These are phyloP conservation scores for Lucifuga dentata DNA, from an alignment of 2,113 vertebrate species.

Conservation along the genomic window DNA sequence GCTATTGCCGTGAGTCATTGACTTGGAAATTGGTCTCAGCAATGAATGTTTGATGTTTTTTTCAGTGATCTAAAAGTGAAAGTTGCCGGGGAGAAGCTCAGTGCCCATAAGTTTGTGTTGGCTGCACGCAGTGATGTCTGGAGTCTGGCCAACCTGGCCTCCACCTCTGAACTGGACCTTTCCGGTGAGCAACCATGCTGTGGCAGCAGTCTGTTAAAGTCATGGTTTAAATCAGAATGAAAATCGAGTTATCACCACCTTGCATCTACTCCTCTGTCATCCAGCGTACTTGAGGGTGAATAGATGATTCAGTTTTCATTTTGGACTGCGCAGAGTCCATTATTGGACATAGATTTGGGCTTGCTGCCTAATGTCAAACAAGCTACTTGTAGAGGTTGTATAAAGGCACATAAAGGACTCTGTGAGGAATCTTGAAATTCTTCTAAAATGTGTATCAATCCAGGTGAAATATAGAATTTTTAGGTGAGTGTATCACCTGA, in stretches of 20 bases:
- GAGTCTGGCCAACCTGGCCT: conserved; percentile 90
- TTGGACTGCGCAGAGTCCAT: conserved; percentile 33
- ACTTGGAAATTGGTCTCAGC: not conserved
- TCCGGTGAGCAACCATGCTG: conserved; percentile 86
- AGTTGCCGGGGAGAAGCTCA: conserved; percentile 84
- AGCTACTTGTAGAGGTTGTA: not conserved
- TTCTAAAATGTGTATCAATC: no score
- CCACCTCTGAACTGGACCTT: conserved; percentile 91
- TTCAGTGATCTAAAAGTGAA: conserved; percentile 95
- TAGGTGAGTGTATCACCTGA: no score
- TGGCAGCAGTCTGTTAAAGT: not conserved
- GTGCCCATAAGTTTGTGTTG: conserved; percentile 96
- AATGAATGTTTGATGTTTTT: conserved; percentile 24
- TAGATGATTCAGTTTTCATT: conserved; percentile 41
- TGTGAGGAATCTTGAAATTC: no score
- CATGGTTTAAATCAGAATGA: not conserved
- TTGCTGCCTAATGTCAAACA: not conserved
- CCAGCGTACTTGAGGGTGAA: not conserved
- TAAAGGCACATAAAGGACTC: not conserved
- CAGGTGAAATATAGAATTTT: no score
- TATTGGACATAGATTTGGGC: not conserved
- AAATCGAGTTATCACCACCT: not conserved
- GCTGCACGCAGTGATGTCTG: conserved; percentile 95
- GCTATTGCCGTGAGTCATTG: not conserved
- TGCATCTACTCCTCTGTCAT: not conserved